These are phyloP conservation scores for Chrysemys picta DNA, from an alignment of 2,113 vertebrate genomes.

Conservation along the genomic window DNA sequence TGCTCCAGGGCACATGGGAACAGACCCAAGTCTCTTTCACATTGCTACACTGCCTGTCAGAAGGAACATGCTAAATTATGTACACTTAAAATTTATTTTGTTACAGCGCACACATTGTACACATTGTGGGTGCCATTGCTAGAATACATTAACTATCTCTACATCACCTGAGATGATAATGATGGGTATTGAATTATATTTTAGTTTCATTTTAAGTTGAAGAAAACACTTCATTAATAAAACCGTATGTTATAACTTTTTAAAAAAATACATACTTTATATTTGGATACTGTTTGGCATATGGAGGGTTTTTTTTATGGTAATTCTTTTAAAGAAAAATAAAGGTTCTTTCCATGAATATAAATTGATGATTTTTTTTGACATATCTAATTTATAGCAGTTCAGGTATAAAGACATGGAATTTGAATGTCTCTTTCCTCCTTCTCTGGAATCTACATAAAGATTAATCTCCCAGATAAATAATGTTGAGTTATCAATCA, in stretches of 20 bases:
- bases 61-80: not conserved
- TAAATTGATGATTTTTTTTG: conserved; percentile 63
- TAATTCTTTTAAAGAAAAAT: conserved; percentile 59
- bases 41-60: fast-evolving
- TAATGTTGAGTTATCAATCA: conserved; percentile 69
- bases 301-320: not conserved
- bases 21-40: not conserved
- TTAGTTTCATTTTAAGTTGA: not conserved
- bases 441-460: conserved; percentile 55
- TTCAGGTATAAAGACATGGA: conserved; percentile 51
- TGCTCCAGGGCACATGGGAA: not conserved
- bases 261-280: not conserved
- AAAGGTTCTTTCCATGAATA: conserved; percentile 31
- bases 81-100: not conserved
- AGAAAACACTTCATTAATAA: not conserved
- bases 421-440: conserved; percentile 63
- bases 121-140: not conserved
- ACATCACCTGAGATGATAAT: fast-evolving
- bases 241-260: not conserved
- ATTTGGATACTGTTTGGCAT: not conserved
- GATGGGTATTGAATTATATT: not conserved
- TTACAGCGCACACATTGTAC: fast-evolving
- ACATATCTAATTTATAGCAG: conserved; percentile 60
- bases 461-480: conserved; percentile 67
- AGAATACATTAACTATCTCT: not conserved